A percentile compares a stretch with the other conserved stretches of the same genome.
Conservation (phyloP, 2,888 invertebrate genomes). For the Alloscopus bannaensis region DNA sequence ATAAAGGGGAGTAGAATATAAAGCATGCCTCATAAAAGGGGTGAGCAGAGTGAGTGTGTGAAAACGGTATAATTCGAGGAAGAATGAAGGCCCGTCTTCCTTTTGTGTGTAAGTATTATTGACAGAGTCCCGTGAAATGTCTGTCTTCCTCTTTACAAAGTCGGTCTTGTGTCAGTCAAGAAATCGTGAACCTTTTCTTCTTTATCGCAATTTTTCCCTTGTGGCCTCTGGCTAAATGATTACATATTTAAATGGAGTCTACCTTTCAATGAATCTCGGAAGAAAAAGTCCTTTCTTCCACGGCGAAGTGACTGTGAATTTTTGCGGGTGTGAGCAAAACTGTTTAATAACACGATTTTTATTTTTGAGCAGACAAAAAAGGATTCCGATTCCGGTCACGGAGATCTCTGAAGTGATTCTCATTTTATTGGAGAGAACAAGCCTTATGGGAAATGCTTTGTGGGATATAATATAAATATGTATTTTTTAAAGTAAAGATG, state of each 20-base stretch:
- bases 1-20: too few relatives aligned
- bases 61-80: slow-evolving; percentile 19
- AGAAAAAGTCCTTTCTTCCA: not conserved
- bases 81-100: slow-evolving; percentile 2
- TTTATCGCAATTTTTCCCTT: not conserved
- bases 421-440: too few relatives aligned
- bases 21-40: not conserved
- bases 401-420: too few relatives aligned
- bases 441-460: too few relatives aligned
- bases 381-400: too few relatives aligned
- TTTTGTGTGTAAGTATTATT: not conserved
- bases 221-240: slow-evolving; percentile 1
- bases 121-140: not conserved
- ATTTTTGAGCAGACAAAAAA: too few relatives aligned
- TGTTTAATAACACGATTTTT: too few relatives aligned
- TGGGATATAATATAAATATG: too few relatives aligned
- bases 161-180: slow-evolving; percentile 7
- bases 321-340: too few relatives aligned
- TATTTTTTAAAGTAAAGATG: slow-evolving; percentile 2
- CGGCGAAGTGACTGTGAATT: not conserved
- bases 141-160: too few relatives aligned
- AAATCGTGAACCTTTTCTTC: not conserved
- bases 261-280: not conserved
- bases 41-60: slow-evolving; percentile 18
- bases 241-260: not conserved